Conservation (phyloP, 1,140 invertebrate genomes). For the Nilaparvata lugens region DNA sequence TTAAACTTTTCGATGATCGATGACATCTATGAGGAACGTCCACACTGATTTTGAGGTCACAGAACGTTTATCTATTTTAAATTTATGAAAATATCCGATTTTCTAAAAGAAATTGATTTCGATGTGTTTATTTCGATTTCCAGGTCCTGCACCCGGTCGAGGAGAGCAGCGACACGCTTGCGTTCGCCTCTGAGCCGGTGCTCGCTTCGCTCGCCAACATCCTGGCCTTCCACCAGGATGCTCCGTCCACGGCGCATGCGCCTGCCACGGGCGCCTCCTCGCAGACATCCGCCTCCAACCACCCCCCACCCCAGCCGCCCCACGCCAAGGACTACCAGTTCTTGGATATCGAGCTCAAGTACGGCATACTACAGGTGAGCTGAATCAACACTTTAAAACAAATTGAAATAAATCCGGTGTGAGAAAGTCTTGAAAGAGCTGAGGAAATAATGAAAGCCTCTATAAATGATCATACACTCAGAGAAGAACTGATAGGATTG, state of each 20-base stretch:
- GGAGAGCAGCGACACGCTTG: conserved; percentile 75
- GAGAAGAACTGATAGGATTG: no score
- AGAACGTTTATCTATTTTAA: no score
- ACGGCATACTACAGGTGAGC: conserved; percentile 89
- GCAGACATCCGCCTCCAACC: conserved; percentile 27
- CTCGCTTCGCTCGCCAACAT: conserved; percentile 81
- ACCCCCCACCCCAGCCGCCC: conserved; percentile 39
- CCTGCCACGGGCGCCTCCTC: conserved; percentile 34
- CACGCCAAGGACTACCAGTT: conserved; percentile 73
- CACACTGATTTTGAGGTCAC: no score
- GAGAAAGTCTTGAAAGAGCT: no score
- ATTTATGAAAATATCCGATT: no score
- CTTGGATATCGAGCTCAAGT: conserved; percentile 86
- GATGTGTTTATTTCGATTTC: conserved; percentile 37
- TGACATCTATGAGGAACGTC: no score
- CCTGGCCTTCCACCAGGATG: conserved; percentile 54
- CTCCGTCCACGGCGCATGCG: conserved; percentile 33
- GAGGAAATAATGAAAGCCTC: no score
- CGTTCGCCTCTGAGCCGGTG: conserved; percentile 86
- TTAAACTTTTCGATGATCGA: no score
- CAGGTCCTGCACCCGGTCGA: conserved; percentile 62
- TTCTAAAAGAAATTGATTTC: no score
- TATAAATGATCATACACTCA: no score
- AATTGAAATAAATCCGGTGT: not conserved
- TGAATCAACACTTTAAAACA: no score